Percentiles rank a stretch among this genome's conserved stretches.
Evolutionary conservation across 2,797 vertebrate genomes (phyloP).

Genomic region (Trematomus bernacchii): DNA sequence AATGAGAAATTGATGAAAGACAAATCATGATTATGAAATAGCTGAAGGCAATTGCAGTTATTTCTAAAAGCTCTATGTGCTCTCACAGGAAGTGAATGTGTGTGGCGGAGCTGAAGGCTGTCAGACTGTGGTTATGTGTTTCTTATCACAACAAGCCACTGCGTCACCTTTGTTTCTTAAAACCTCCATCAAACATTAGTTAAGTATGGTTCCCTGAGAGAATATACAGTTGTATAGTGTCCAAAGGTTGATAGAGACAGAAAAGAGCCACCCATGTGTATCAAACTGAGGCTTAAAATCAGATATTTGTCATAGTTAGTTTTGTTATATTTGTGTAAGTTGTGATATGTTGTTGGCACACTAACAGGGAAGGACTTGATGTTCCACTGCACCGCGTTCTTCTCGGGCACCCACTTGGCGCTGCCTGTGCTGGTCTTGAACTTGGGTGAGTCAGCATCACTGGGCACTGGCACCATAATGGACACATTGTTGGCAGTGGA

Average conservation of each 20-base stretch:
- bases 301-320: neutral
- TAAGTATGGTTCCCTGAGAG: slow-evolving; percentile 24
- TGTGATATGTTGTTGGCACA: slow-evolving; percentile 30
- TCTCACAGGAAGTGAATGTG: neutral
- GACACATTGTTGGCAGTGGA: slow-evolving; percentile 89
- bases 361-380: slow-evolving; percentile 90
- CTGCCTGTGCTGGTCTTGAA: slow-evolving; percentile 89
- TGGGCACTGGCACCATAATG: slow-evolving; percentile 88
- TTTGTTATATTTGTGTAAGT: neutral
- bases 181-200: slow-evolving; percentile 21
- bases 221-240: slow-evolving; percentile 44
- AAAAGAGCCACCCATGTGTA: slow-evolving; percentile 6
- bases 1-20: slow-evolving; percentile 17
- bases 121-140: neutral
- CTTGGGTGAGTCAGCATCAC: slow-evolving; percentile 89
- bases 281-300: neutral
- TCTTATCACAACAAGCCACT: slow-evolving; percentile 35
- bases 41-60: slow-evolving; percentile 5
- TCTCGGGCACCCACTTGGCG: slow-evolving; percentile 88
- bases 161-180: slow-evolving; percentile 23
- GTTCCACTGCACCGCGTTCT: slow-evolving; percentile 86
- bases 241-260: slow-evolving; percentile 36
- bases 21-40: neutral
- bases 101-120: slow-evolving; percentile 6
- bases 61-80: neutral